A percentile compares a stretch with the other conserved stretches of the same genome.
phyloP scores from a whole-genome alignment of 2,888 invertebrate species.

The Drosophila emarginata region DNA sequence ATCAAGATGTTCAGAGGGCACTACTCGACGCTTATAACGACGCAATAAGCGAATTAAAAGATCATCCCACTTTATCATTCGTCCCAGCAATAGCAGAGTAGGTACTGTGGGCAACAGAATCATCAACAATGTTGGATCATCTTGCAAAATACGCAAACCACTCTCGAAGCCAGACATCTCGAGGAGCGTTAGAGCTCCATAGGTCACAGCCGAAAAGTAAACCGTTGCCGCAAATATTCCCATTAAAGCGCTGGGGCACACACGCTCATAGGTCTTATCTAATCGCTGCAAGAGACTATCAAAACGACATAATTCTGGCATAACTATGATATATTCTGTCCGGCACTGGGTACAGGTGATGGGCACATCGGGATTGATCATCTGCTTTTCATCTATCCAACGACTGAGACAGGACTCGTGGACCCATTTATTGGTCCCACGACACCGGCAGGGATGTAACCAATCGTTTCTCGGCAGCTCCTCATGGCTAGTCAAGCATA shows the following conservation, averaged over 20 bases:
- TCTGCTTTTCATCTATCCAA: constrained; percentile 58
- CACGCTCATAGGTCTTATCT: constrained; percentile 35
- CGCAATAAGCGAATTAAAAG: constrained; percentile 44
- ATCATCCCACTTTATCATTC: constrained; percentile 53
- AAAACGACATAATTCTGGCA: constrained; percentile 48
- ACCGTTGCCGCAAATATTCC: constrained; percentile 45
- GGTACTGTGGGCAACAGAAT: constrained; percentile 57
- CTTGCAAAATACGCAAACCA: constrained; percentile 39
- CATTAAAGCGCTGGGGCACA: constrained; percentile 50
- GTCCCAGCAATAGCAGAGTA: constrained; percentile 35
- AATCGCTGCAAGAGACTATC: constrained; percentile 45
- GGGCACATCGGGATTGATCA: constrained; percentile 26
- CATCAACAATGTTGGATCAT: constrained; percentile 54
- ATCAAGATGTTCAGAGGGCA: constrained; percentile 36
- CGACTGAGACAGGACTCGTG: constrained; percentile 61
- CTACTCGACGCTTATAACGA: constrained; percentile 18
- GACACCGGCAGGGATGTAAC: constrained; percentile 65
- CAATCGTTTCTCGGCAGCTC: constrained; percentile 44
- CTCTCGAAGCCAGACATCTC: constrained; percentile 45
- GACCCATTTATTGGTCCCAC: constrained; percentile 62
- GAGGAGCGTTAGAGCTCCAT: constrained; percentile 50
- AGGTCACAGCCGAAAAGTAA: constrained; percentile 54
- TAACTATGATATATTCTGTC: constrained; percentile 54
- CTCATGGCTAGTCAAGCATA: constrained; percentile 51
- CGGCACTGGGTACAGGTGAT: constrained; percentile 55